Percentiles rank a stretch among this genome's conserved stretches.
phyloP scores from a whole-genome alignment of 2,888 invertebrate genomes.

The Phymatocera aterrima region DNA sequence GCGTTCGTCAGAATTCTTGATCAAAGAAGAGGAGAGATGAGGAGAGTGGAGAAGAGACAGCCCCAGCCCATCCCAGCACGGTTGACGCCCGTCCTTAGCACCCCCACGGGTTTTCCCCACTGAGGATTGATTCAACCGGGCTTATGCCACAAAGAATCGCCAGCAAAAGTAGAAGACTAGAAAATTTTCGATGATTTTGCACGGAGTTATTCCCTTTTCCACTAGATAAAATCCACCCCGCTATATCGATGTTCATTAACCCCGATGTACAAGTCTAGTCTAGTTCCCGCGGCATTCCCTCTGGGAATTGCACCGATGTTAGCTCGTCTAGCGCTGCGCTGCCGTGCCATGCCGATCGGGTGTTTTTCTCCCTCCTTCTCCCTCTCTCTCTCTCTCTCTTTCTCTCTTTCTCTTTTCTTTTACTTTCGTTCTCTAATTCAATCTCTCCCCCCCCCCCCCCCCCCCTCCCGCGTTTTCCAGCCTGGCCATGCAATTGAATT shows the following conservation, averaged over 20 bases:
- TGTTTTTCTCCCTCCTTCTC: not conserved
- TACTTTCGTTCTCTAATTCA: not conserved
- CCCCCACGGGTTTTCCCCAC: not conserved
- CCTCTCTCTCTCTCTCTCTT: not conserved
- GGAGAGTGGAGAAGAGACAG: too few species aligned
- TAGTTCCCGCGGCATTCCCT: not conserved
- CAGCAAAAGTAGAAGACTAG: not conserved
- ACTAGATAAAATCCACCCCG: not conserved
- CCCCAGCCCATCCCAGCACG: conserved; percentile 9
- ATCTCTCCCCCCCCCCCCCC: not conserved
- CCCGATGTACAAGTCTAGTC: not conserved
- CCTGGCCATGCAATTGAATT: too few species aligned
- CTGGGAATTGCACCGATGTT: not conserved
- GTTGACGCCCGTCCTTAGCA: not conserved
- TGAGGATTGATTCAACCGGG: not conserved
- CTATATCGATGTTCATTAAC: not conserved
- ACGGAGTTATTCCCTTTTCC: not conserved
- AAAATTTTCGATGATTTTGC: not conserved
- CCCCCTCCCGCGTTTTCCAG: too few species aligned
- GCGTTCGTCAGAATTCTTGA: conserved; percentile 31
- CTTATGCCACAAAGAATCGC: not conserved
- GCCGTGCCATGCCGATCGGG: too few species aligned
- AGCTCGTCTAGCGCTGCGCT: not conserved
- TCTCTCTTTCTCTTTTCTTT: not conserved
- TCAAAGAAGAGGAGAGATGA: conserved; percentile 14